These are phyloP conservation scores for Agelastica alni DNA, from an alignment of 2,888 invertebrate genomes.

Conservation along the genomic window DNA sequence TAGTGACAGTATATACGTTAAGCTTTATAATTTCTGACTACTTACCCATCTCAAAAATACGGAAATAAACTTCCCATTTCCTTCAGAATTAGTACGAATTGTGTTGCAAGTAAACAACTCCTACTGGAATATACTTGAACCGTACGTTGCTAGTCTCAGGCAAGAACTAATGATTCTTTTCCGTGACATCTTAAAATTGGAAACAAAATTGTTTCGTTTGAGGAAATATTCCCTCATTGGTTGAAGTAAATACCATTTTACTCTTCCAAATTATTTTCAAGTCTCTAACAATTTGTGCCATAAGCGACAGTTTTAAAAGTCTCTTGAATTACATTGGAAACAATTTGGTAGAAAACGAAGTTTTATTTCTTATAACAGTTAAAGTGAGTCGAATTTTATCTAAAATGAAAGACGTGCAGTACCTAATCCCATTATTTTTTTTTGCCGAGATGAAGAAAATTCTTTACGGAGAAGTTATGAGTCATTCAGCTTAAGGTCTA, in stretches of 20 bases:
- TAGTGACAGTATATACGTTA: too few relatives aligned
- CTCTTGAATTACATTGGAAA: background rate
- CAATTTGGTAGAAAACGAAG: background rate
- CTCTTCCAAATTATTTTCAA: background rate
- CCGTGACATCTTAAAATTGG: constrained; percentile 5
- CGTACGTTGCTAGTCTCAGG: background rate
- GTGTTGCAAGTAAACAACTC: background rate
- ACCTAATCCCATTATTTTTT: too few relatives aligned
- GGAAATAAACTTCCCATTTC: background rate
- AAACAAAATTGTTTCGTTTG: constrained; percentile 13
- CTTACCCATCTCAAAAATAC: too few relatives aligned
- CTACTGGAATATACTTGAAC: background rate
- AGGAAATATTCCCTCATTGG: background rate
- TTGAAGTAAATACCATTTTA: constrained; percentile 7
- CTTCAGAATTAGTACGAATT: background rate
- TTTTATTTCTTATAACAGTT: too few relatives aligned
- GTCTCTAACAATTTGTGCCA: background rate
- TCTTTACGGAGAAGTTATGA: too few relatives aligned
- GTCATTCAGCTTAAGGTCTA: too few relatives aligned
- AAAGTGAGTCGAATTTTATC: too few relatives aligned
- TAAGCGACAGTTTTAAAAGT: background rate
- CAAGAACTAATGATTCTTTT: background rate
- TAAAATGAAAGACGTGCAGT: too few relatives aligned
- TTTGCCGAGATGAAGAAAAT: too few relatives aligned
- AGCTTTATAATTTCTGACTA: too few relatives aligned